These are phyloP conservation scores for Bergia puertoricense DNA, from an alignment of 92 coral and sea anemone species.

Conservation along the genomic window DNA sequence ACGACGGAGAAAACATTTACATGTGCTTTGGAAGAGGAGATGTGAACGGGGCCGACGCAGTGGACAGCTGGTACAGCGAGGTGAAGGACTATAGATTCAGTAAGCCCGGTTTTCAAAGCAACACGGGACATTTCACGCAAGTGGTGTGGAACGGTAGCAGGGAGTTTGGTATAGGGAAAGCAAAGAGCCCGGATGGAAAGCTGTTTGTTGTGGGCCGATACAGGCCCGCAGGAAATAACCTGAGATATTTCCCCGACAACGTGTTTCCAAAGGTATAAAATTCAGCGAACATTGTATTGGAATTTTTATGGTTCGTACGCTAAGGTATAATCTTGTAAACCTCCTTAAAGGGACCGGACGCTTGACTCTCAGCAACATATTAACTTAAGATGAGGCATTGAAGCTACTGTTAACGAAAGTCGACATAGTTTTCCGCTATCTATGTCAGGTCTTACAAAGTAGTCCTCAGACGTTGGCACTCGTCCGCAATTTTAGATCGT, in stretches of 20 bases:
- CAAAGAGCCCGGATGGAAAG: constrained; percentile 80
- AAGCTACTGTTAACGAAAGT: too few species aligned
- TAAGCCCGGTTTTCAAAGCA: constrained; percentile 74
- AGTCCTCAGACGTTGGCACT: too few species aligned
- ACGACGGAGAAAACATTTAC: constrained; percentile 90
- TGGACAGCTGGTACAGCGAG: constrained; percentile 91
- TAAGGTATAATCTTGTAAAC: too few species aligned
- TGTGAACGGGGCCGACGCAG: constrained; percentile 69
- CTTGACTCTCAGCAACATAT: too few species aligned
- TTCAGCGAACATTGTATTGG: too few species aligned
- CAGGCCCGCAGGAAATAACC: constrained; percentile 88
- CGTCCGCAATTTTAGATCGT: too few species aligned
- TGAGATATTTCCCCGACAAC: constrained; percentile 81
- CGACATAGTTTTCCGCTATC: too few species aligned
- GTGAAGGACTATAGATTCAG: constrained; percentile 66
- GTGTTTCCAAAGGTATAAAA: constrained; percentile 57
- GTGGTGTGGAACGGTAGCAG: constrained; percentile 82
- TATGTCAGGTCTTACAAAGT: too few species aligned
- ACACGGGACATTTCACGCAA: constrained; percentile 93
- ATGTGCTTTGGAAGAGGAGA: constrained; percentile 68
- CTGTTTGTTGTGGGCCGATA: constrained; percentile 91
- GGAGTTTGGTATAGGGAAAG: constrained; percentile 84
- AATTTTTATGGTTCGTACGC: too few species aligned
- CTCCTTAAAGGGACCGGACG: too few species aligned
- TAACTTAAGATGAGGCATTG: too few species aligned